These are phyloP conservation scores for Thinocorus orbignyianus DNA, from an alignment of 2,113 vertebrate genomes.

Conservation along the genomic window DNA sequence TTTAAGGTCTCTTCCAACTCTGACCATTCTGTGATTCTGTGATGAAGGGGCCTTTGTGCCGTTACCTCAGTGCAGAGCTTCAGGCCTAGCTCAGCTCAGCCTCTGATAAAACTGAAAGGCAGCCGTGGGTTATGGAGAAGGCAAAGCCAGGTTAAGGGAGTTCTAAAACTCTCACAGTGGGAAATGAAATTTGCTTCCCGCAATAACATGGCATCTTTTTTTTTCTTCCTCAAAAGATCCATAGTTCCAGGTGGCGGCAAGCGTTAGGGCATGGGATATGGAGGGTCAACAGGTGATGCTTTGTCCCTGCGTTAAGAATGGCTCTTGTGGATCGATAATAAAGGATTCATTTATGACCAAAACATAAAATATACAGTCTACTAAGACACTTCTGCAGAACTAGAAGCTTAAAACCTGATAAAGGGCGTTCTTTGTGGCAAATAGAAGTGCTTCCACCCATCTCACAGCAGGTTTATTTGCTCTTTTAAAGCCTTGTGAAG, in stretches of 20 bases:
- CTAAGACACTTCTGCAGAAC: neutral
- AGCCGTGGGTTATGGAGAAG: neutral
- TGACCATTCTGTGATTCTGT: too few relatives aligned
- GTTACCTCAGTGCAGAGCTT: neutral
- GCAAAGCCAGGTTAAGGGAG: neutral
- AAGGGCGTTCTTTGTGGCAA: neutral
- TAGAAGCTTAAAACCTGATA: neutral
- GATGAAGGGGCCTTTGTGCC: neutral
- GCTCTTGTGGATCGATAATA: neutral
- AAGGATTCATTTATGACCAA: neutral
- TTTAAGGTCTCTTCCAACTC: too few relatives aligned
- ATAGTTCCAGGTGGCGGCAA: neutral
- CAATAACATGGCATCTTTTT: neutral
- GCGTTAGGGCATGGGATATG: neutral
- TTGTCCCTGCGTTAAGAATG: neutral
- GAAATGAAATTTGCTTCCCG: neutral
- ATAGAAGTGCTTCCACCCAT: neutral
- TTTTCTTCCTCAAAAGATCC: neutral
- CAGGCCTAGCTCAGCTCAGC: neutral
- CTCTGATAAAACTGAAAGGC: neutral
- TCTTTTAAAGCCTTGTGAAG: neutral
- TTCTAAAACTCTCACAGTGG: accelerated
- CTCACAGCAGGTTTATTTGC: neutral
- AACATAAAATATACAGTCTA: neutral
- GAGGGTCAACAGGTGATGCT: neutral